Evolutionary conservation across 1,140 invertebrate species (phyloP), one percentile per base, ranked within the genome.

Genomic region (Atta texana): DNA sequence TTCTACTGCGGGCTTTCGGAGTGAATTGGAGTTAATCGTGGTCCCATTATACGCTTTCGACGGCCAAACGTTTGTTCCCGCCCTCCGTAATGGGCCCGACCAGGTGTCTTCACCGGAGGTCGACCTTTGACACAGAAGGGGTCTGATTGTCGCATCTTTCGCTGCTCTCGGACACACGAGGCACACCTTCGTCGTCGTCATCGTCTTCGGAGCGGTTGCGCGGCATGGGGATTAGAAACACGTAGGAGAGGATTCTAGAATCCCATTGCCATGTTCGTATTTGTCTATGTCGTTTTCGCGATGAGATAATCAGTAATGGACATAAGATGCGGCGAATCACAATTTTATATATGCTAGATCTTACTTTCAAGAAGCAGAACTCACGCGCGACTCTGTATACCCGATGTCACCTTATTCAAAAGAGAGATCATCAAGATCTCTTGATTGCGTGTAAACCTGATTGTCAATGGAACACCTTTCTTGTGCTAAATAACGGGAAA

Each of bases 201-300:
- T 53, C n/a, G 44, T 53, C 53, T 28, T 72, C 80, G 55, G 53
- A 34, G 24, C 74, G 75, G 49, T 61, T 51, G 75, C 39, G 75
- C 76, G 76, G 39, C 75, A 77, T 49, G 57, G 78, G 53, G 39
- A 80, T 28, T 66, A 53, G 61, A 80, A 49, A 61, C 34, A 74
- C 53, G 18, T 59, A 72, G 34, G 51, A 72, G 21, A 82, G 53
- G 21, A 82, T 59, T 39, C 66, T 84, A 84, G 55, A 72, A 84
- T 84, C 80, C 80, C 80, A 84, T 84, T 84, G 80, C 80, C 80
- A 84, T 84, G 12, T 49, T 74, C 21, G 18, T 74, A 6, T 34
- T 66, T 24, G n/a, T 34, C 31, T 39, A n/a, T 78, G 10, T 68
- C 59, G 59, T 34, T 18, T 24, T 44, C 49, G n/a, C 49, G 31